Conservation (phyloP, 2,113 vertebrate species). For the Sapajus apella region DNA sequence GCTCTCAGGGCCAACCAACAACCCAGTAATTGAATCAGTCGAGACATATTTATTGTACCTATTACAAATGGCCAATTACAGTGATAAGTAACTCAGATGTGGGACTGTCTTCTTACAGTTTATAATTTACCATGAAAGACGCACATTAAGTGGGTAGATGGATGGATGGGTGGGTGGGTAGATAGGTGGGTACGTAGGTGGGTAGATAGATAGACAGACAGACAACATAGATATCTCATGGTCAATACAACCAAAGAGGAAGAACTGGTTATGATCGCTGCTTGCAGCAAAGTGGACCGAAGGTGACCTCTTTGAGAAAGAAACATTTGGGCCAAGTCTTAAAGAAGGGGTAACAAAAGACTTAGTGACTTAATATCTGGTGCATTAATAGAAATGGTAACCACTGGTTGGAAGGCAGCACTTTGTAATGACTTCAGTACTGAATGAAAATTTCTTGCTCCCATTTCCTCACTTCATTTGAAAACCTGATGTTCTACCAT, state of each 20-base stretch:
- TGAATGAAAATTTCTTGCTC: neutral
- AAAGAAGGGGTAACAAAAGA: neutral
- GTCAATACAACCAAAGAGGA: neutral
- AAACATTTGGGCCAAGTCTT: neutral
- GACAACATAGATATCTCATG: neutral
- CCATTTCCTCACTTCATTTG: neutral
- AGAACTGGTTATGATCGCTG: neutral
- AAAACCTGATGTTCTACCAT: neutral
- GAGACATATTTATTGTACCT: neutral
- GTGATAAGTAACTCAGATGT: neutral
- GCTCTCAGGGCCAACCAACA: neutral
- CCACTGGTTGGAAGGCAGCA: neutral
- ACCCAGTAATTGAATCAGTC: neutral
- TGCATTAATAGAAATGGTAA: neutral
- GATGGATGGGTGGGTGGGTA: neutral
- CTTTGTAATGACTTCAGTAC: neutral
- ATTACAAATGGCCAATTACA: neutral
- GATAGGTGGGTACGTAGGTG: neutral
- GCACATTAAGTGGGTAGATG: neutral
- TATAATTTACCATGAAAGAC: neutral
- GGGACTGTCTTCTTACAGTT: neutral
- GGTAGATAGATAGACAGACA: neutral
- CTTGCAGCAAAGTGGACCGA: neutral
- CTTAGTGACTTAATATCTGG: too few relatives aligned
- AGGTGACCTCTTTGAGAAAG: neutral